Conservation (phyloP, 2,888 invertebrate genomes). For the Ectemnius continuus region DNA sequence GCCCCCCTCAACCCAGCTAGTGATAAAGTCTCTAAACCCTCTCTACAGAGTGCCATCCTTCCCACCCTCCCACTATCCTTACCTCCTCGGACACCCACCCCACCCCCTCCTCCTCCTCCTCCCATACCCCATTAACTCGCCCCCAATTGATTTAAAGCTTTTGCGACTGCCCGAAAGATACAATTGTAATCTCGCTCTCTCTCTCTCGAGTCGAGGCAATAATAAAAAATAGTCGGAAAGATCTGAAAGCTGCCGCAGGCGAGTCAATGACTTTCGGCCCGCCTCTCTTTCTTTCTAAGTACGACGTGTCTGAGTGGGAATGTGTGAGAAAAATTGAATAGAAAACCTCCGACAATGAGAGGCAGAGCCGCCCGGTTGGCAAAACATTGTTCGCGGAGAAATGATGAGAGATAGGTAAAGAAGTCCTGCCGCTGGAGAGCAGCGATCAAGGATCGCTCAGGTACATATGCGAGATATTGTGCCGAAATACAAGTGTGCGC, state of each 20-base stretch:
- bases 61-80: no score
- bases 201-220: constrained; percentile 2
- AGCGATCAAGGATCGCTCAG: constrained; percentile 46
- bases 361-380: background rate
- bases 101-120: no score
- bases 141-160: constrained; percentile 38
- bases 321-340: constrained; percentile 36
- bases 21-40: constrained; percentile 55
- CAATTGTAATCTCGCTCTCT: constrained; percentile 11
- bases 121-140: background rate
- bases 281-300: constrained; percentile 3
- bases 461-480: constrained; percentile 55
- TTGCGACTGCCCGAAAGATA: constrained; percentile 23
- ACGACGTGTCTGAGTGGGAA: constrained; percentile 35
- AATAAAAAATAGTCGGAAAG: background rate
- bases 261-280: no score
- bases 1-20: constrained; percentile 77
- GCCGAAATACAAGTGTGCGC: constrained; percentile 55
- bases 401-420: constrained; percentile 6
- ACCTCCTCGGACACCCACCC: no score
- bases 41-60: no score
- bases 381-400: constrained; percentile 11
- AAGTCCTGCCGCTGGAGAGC: constrained; percentile 13
- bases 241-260: background rate
- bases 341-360: no score